Base-by-base conservation (phyloP, 2,797 vertebrate species). In the Poeciliopsis gracilis region DNA sequence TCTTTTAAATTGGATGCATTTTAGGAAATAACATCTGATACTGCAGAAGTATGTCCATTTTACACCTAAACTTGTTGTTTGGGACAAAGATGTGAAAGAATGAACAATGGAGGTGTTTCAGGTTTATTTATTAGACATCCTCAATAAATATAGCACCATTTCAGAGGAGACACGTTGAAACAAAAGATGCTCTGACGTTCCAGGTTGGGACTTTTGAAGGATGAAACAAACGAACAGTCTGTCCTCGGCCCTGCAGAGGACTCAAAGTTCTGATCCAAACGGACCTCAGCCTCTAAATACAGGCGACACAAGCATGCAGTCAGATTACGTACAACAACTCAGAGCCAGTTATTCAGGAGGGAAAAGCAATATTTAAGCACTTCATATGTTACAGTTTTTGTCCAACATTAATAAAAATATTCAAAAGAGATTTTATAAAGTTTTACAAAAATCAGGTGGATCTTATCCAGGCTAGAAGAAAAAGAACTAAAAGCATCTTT, bases 141-240 rank as follows among this genome's bases (percentile, higher is more conserved):
- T 83, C 74, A 93, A 94, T 94, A 94, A 94, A 94, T 94, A 94
- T 93, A 94, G 93, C 93, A 94, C 93, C 92, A 91, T 87, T 85
- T 84, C 47, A 85, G 78, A 77, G 36, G 76, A 77, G 51, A 78
- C 47, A 73, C 66, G 59, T 82, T 82, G 76, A 10, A 45, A 70
- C 67, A 38, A 47, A 79, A 57, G 25, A 84, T 74, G 71, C 78
- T 85, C 66, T 76, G 53, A 76, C 18, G 16, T 28, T 80, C 36
- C 75, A 33, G 57, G 25, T 80, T 82, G 45, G 51, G 33, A 66
- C n/a, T 80, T 76, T 77, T 30, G 59, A 9, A 59, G 77, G 70
- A 79, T 82, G 79, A 79, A 86, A 63, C 73, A 57, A 78, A 16
- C 25, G 41, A 57, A 75, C 59, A 49, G 38, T 76, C 18, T 13